Evolutionary conservation across 2,888 invertebrate genomes (phyloP).

Genomic region (Ichneumoninae sp.): DNA sequence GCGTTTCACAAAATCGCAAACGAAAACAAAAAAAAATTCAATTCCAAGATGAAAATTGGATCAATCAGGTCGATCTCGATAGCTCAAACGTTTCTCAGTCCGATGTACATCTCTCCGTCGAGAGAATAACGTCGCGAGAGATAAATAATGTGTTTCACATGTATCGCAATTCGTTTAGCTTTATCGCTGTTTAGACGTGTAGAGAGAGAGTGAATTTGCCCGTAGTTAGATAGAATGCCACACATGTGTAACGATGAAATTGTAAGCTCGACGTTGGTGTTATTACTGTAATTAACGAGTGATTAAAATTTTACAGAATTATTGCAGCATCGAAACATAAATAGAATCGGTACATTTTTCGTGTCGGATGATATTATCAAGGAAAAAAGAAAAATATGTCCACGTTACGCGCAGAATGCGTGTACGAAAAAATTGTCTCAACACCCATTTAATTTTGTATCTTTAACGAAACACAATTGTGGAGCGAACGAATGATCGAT

Average conservation of each 20-base stretch:
- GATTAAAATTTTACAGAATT: constrained; percentile 21
- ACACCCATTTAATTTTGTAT: not conserved
- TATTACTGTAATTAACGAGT: constrained; percentile 55
- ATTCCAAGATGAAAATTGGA: constrained; percentile 34
- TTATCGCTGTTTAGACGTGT: constrained; percentile 62
- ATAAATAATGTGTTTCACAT: constrained; percentile 37
- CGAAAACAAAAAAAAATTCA: constrained; percentile 18
- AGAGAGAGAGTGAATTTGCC: constrained; percentile 41
- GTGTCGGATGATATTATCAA: constrained; percentile 2
- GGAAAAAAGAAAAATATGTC: not conserved
- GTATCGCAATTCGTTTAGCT: constrained; percentile 55
- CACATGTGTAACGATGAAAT: constrained; percentile 13
- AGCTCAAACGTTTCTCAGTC: constrained; percentile 60
- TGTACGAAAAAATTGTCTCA: not conserved
- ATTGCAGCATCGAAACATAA: constrained; percentile 53
- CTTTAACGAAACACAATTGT: not conserved
- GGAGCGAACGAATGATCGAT: not conserved
- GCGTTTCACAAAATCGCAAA: not conserved
- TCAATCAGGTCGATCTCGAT: constrained; percentile 64
- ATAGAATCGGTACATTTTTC: constrained; percentile 41
- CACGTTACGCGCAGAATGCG: not conserved
- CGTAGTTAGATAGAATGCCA: constrained; percentile 40
- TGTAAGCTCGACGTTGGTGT: constrained; percentile 58
- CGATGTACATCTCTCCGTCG: constrained; percentile 22
- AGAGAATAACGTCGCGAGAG: constrained; percentile 11